Base-by-base conservation (phyloP, 2,888 invertebrate species). In the Lochmaea crataegi region DNA sequence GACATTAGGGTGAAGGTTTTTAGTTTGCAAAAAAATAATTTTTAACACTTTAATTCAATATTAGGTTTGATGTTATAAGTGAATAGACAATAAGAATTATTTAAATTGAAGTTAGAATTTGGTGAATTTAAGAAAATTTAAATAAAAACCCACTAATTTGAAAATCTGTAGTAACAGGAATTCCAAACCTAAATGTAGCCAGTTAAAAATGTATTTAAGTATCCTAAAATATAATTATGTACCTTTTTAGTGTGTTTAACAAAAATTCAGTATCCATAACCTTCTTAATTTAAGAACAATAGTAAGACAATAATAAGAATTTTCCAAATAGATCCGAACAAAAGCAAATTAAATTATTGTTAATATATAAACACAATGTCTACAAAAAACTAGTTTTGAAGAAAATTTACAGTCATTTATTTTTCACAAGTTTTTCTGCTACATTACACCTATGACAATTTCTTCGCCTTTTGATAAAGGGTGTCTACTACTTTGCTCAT, bases 401-500 rank as follows among this genome's bases (percentile, higher is more conserved):
- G 65, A 53, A 68, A 70, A 70, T 56, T 70, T 76, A 76, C 78
- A 78, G 75, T 78, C 76, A 70, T 75, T 76, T 73, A 58, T 60
- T 73, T 32, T 75, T 64, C 51, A 65, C 70, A 73, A 45, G 65
- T 45, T 57, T 72, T 71, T 70, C 61, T 63, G 67, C 70, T 68
- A 68, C 68, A 74, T 74, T 75, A 65, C 57, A 82, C 84, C 89
- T 94, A 98, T 88, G 97, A 96, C 80, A 99, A 91, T 89, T 98
- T 98, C 90, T 99, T 98, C 80, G 99, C 98, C 90, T 98, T 98
- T 90, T 97, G 97, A 90, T 99, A 99, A 82, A 99, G 92, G 68
- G 98, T 97, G 88, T 99, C 99, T 82, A 99, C 98, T 84, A 99
- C 99, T 91, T 98, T 98, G 83, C 98, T 97, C 97, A 99, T 98